phyloP scores from a whole-genome alignment of 2,888 invertebrate species.

The Ennomos quercinarius region DNA sequence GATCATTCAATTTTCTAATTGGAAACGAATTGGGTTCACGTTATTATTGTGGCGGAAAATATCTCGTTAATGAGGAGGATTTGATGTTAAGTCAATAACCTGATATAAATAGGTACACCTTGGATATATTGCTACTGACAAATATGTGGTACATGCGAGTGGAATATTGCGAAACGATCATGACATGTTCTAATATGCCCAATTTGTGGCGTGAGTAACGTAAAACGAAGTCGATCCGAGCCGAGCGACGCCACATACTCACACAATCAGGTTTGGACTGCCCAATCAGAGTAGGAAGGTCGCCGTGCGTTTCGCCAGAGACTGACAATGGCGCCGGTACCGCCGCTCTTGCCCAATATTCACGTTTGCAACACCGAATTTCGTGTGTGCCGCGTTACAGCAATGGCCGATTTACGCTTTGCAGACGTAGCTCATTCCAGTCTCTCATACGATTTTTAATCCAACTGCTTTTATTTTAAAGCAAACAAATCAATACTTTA shows the following conservation, averaged over 20 bases:
- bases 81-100: slow-evolving; percentile 19
- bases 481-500: no score
- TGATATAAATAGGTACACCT: not conserved
- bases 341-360: slow-evolving; percentile 72
- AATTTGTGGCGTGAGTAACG: slow-evolving; percentile 43
- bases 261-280: slow-evolving; percentile 75
- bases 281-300: slow-evolving; percentile 80
- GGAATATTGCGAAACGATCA: slow-evolving; percentile 26
- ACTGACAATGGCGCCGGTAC: slow-evolving; percentile 77
- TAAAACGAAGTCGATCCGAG: slow-evolving; percentile 42
- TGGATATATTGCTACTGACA: not conserved
- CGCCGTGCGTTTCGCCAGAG: slow-evolving; percentile 77
- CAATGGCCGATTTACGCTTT: slow-evolving; percentile 63
- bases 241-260: slow-evolving; percentile 50
- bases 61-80: not conserved
- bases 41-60: slow-evolving; percentile 11
- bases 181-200: slow-evolving; percentile 29
- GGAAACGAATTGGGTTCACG: slow-evolving; percentile 20
- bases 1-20: slow-evolving; percentile 22
- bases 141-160: slow-evolving; percentile 1
- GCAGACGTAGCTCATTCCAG: slow-evolving; percentile 38
- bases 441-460: slow-evolving; percentile 18
- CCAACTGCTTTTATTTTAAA: slow-evolving; percentile 33
- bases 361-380: slow-evolving; percentile 80
- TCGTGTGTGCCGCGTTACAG: slow-evolving; percentile 78